Evolutionary conservation across 35 echinoderm and acorn worm species (phyloP).

Genomic region (Apostichopus californicus): DNA sequence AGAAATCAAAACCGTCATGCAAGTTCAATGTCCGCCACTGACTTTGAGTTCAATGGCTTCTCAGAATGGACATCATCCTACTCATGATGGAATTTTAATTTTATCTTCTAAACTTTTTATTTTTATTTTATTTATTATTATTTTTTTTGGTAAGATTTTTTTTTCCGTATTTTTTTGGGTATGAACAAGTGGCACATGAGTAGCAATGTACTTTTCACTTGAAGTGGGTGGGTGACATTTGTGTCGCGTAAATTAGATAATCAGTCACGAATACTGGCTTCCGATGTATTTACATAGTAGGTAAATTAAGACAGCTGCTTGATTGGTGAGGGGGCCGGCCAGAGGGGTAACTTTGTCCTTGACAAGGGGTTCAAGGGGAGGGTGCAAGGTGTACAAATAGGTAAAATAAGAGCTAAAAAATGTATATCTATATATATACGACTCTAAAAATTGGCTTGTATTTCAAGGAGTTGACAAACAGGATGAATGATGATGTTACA

Average conservation of each 20-base stretch:
- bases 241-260: constrained; percentile 48
- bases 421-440: too few relatives aligned
- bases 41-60: constrained; percentile 48
- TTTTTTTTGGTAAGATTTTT: not conserved
- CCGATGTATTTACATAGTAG: not conserved
- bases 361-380: constrained; percentile 2
- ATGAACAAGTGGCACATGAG: constrained; percentile 47
- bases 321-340: constrained; percentile 17
- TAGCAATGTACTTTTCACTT: constrained; percentile 38
- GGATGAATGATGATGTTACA: too few relatives aligned
- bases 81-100: constrained; percentile 44
- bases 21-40: constrained; percentile 52
- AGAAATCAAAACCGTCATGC: constrained; percentile 59
- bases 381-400: not conserved
- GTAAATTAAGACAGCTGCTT: constrained; percentile 50
- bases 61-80: constrained; percentile 38
- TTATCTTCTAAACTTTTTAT: constrained; percentile 28
- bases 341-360: constrained; percentile 26
- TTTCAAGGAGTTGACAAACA: too few relatives aligned
- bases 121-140: not conserved
- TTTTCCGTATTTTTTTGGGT: not conserved
- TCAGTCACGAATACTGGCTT: constrained; percentile 22
- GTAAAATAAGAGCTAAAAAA: too few relatives aligned
- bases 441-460: too few relatives aligned
- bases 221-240: constrained; percentile 46